A percentile compares a stretch with the other conserved stretches of the same genome.
These are phyloP conservation scores for Holothuria leucospilota DNA, from an alignment of 53 echinoderm and acorn worm species.

Conservation along the genomic window DNA sequence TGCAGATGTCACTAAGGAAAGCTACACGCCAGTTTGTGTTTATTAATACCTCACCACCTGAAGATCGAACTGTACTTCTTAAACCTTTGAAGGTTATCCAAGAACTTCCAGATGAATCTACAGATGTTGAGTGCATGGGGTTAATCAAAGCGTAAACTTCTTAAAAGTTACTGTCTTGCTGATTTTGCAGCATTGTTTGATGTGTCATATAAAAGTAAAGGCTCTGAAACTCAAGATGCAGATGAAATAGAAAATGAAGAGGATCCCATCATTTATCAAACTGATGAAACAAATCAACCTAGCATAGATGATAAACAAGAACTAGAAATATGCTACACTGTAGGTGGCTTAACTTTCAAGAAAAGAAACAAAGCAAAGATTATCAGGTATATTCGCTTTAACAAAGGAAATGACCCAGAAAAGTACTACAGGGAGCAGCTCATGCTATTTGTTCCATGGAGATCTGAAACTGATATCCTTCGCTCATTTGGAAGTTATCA, in stretches of 20 bases:
- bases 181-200: conserved; percentile 61
- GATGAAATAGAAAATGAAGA: background rate
- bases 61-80: conserved; percentile 28
- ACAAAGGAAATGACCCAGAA: background rate
- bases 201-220: conserved; percentile 44
- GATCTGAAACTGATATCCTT: background rate
- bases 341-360: background rate
- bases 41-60: conserved; percentile 53
- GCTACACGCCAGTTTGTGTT: conserved; percentile 56
- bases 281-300: background rate
- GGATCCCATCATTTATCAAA: background rate
- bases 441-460: conserved; percentile 10
- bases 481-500: background rate
- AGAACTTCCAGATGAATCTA: conserved; percentile 58
- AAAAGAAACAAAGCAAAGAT: background rate
- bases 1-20: conserved; percentile 55
- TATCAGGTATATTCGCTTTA: conserved; percentile 7
- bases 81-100: background rate
- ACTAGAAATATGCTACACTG: background rate
- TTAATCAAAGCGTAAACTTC: background rate
- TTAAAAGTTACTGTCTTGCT: conserved; percentile 55
- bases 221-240: background rate
- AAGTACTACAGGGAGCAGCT: background rate
- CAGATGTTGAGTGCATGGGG: conserved; percentile 60
- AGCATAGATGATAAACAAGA: background rate